A percentile compares a stretch with the other conserved stretches of the same genome.
These are phyloP conservation scores for Hypotaenidia philippensis DNA, from an alignment of 2,797 vertebrate species.

Conservation along the genomic window DNA sequence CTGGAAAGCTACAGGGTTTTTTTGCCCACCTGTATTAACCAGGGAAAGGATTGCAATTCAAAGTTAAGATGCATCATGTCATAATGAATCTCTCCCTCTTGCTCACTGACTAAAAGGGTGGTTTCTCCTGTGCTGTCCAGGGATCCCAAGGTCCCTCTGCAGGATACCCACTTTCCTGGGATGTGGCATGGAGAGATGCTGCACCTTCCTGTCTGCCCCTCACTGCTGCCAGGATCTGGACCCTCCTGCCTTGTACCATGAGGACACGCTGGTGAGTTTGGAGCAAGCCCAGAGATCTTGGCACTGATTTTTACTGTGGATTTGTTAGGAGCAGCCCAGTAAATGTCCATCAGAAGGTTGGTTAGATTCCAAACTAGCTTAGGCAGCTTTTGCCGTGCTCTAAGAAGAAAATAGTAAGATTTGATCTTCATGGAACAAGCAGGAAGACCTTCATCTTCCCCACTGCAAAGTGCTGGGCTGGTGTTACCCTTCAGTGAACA, in stretches of 20 bases:
- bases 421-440: neutral
- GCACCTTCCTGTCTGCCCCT: neutral
- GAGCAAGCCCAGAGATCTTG: neutral
- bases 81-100: neutral
- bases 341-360: neutral
- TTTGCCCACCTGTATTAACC: neutral
- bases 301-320: neutral
- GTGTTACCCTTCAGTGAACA: conserved; percentile 25
- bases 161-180: neutral
- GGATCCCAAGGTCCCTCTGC: neutral
- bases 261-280: neutral
- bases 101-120: neutral
- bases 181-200: neutral
- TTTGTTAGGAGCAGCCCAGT: neutral
- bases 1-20: neutral
- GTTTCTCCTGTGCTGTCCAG: neutral
- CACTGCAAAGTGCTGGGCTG: neutral
- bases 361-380: neutral
- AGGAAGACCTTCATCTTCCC: neutral
- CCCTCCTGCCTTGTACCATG: neutral
- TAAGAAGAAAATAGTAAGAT: neutral
- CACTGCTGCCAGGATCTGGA: neutral
- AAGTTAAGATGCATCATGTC: neutral
- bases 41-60: neutral
- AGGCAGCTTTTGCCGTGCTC: neutral